Percentiles rank a stretch among this genome's conserved stretches.
Conservation (phyloP, 2,888 invertebrate species). For the Xestia sexstrigata region DNA sequence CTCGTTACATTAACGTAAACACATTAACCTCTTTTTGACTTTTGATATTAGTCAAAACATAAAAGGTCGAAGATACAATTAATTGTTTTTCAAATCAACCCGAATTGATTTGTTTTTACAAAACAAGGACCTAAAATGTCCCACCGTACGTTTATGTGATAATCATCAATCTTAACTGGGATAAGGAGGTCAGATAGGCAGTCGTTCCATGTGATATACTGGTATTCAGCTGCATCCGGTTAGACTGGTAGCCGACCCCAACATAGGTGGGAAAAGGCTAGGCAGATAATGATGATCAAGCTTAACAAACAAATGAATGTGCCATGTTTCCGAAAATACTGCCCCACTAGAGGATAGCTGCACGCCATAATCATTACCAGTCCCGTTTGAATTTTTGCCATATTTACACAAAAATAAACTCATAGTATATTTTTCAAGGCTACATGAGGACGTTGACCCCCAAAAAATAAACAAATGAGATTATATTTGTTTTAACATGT, state of each 20-base stretch:
- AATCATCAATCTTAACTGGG: neutral
- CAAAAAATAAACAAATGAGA: neutral
- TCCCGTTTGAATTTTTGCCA: neutral
- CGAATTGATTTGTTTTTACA: neutral
- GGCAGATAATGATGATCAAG: no score
- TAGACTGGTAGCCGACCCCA: no score
- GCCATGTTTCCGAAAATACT: neutral
- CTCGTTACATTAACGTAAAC: slow-evolving; percentile 36
- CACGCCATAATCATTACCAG: neutral
- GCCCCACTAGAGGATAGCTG: neutral
- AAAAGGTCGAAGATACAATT: slow-evolving; percentile 9
- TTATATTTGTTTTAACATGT: neutral
- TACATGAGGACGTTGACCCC: accelerated
- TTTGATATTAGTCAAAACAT: slow-evolving; percentile 16
- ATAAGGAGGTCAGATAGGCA: no score
- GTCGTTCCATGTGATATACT: no score
- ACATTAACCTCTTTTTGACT: slow-evolving; percentile 58
- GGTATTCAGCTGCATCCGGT: no score
- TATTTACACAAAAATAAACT: neutral
- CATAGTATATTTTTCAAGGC: neutral
- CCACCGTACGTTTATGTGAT: neutral
- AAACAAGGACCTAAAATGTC: neutral
- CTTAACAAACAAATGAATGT: neutral
- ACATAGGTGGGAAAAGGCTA: no score
- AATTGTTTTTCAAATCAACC: slow-evolving; percentile 33